Base-by-base conservation (phyloP, 2,113 vertebrate species). In the Piaya cayana region DNA sequence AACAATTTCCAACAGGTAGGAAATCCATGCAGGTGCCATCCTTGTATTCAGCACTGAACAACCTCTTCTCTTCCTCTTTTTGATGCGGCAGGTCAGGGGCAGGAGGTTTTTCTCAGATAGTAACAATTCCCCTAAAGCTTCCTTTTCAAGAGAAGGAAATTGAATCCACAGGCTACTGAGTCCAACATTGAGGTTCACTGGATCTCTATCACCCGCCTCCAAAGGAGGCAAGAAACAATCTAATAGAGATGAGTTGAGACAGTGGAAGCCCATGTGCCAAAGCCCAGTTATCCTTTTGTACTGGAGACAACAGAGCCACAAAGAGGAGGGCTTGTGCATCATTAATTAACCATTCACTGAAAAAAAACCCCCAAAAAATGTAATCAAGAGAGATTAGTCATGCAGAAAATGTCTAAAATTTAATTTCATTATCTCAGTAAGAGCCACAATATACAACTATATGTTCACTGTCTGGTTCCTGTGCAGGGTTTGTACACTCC, bases 151-250 rank as follows among this genome's bases (percentile, higher is more conserved):
- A 49, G 9, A 14, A 32, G 19, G 43, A 49, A 19, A 29, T 23
- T 47, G 37, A 32, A 23, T 89, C 11, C 37, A 15, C 27, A 45
- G 55, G 37, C 29, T 52, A 11, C 36, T 12, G 56, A 71, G 62
- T 50, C 34, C 29, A 16, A 34, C 3, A 15, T 9, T 65, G 36
- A 55, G 27, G 14, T 43, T 79, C 63, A 11, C 18, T 68, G 37
- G 32, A 2, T 20, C 56, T 77, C 75, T 27, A 0, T 43, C 3
- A 0, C 2, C 4, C 1, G 3, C 16, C n/a, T 71, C 43, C 20
- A 36, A 36, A 19, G 43, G 32, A 53, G 6, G 4, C 11, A 17
- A 4, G 76, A 42, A 63, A 4, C 0, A 0, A 20, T 26, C 49
- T 53, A 23, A 25, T 1, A 45, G 50, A 8, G 9, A 11, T 0